These are phyloP conservation scores for Tyto alba DNA, from an alignment of 2,113 vertebrate genomes.

Conservation along the genomic window DNA sequence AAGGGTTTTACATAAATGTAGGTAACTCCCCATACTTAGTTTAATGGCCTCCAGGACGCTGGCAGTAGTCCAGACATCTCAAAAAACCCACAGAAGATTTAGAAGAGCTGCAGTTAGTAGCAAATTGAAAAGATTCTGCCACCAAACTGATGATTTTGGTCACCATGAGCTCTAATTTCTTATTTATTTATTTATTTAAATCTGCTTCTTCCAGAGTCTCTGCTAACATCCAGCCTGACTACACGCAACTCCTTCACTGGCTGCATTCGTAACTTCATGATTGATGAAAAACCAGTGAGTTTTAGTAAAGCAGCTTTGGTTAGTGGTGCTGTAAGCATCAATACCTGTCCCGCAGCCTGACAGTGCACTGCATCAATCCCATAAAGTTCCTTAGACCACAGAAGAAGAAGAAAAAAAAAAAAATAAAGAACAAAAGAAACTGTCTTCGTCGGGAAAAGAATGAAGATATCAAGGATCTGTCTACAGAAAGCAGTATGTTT, in stretches of 20 bases:
- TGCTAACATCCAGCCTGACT: conserved; percentile 75
- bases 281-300: conserved; percentile 82
- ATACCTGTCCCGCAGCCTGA: conserved; percentile 86
- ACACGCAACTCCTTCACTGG: conserved; percentile 82
- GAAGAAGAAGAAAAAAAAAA: too few species aligned
- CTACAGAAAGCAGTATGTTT: neutral
- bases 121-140: neutral
- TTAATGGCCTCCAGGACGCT: neutral
- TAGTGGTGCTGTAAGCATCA: conserved; percentile 87
- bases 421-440: neutral
- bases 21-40: neutral
- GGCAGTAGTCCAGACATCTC: neutral
- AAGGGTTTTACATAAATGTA: neutral
- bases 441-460: neutral
- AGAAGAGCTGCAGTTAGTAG: neutral
- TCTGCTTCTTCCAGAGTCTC: conserved; percentile 73
- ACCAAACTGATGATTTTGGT: neutral
- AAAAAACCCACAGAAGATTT: neutral
- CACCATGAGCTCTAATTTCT: neutral
- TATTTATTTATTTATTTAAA: neutral
- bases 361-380: neutral
- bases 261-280: conserved; percentile 87
- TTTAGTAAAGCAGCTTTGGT: conserved; percentile 87
- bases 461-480: neutral
- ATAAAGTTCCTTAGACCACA: conserved; percentile 4